Percentiles rank a stretch among this genome's conserved stretches.
Evolutionary conservation across 2,113 vertebrate species (phyloP).

Genomic region (Pachypanchax playfairii): DNA sequence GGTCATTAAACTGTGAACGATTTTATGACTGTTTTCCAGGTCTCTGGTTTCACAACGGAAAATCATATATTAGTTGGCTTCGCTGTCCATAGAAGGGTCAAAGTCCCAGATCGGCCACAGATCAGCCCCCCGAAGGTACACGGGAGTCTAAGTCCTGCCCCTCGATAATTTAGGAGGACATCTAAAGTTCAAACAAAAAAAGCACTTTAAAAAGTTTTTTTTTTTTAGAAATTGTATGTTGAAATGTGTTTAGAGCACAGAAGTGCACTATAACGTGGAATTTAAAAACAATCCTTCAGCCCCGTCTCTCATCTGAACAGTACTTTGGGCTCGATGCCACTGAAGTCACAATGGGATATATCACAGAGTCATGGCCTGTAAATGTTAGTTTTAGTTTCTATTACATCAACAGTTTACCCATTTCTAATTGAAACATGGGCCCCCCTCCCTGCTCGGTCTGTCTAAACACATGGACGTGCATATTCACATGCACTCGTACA

Average conservation of each 20-base stretch:
- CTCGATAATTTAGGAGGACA: slow-evolving; percentile 51
- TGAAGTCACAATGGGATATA: slow-evolving; percentile 70
- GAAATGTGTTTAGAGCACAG: slow-evolving; percentile 64
- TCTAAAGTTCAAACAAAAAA: slow-evolving; percentile 50
- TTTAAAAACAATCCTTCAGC: slow-evolving; percentile 58
- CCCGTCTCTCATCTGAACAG: slow-evolving; percentile 42
- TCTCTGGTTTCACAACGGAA: slow-evolving; percentile 49
- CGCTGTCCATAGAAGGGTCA: slow-evolving; percentile 37
- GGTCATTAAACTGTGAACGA: slow-evolving; percentile 53
- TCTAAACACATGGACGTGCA: slow-evolving; percentile 65
- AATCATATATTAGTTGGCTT: slow-evolving; percentile 61
- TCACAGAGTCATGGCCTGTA: slow-evolving; percentile 71
- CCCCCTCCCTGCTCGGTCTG: slow-evolving; percentile 45
- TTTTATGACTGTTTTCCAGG: slow-evolving; percentile 53
- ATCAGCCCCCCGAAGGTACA: slow-evolving; percentile 30
- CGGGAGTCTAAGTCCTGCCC: slow-evolving; percentile 38
- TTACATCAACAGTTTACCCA: slow-evolving; percentile 80
- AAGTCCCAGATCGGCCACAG: slow-evolving; percentile 43
- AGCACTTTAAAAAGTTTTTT: slow-evolving; percentile 52
- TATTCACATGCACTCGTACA: slow-evolving; percentile 16
- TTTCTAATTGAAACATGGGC: slow-evolving; percentile 74
- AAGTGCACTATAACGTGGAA: slow-evolving; percentile 69
- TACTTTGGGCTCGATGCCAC: slow-evolving; percentile 50
- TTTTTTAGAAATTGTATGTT: slow-evolving; percentile 55
- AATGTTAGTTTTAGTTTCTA: slow-evolving; percentile 79